Conservation (phyloP, 2,888 invertebrate species). For the Andrena haemorrhoa region DNA sequence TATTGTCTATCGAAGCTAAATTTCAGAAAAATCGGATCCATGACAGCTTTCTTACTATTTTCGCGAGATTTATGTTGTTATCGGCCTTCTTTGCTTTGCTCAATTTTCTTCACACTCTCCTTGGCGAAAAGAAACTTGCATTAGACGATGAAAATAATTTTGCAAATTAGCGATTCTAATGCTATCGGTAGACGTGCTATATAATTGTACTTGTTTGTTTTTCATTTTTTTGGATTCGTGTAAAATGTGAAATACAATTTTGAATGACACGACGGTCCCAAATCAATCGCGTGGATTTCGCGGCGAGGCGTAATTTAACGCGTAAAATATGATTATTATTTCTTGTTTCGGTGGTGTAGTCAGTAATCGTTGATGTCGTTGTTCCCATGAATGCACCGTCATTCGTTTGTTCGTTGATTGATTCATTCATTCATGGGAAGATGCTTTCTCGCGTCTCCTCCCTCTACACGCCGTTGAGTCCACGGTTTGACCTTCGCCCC, state of each 20-base stretch:
- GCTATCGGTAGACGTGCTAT: too few relatives aligned
- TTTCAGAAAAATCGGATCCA: neutral
- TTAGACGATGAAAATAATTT: too few relatives aligned
- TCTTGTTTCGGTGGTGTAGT: neutral
- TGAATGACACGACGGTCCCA: conserved; percentile 11
- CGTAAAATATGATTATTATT: conserved; percentile 9
- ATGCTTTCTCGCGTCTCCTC: conserved; percentile 68
- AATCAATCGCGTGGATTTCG: conserved; percentile 11
- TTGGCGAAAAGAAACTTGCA: too few relatives aligned
- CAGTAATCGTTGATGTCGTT: conserved; percentile 36
- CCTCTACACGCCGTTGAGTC: conserved; percentile 53
- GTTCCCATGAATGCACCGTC: conserved; percentile 50
- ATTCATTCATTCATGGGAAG: conserved; percentile 76
- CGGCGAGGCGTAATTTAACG: neutral
- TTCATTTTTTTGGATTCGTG: neutral
- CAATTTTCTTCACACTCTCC: too few relatives aligned
- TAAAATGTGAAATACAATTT: conserved; percentile 4
- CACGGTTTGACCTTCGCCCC: conserved; percentile 69
- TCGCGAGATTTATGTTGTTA: too few relatives aligned
- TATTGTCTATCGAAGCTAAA: neutral
- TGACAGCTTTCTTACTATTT: too few relatives aligned
- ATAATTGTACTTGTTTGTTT: too few relatives aligned
- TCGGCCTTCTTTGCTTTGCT: too few relatives aligned
- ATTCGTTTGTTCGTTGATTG: conserved; percentile 71
- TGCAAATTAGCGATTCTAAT: too few relatives aligned